Base-by-base conservation (phyloP, 2,113 vertebrate genomes). In the Malurus elegans region DNA sequence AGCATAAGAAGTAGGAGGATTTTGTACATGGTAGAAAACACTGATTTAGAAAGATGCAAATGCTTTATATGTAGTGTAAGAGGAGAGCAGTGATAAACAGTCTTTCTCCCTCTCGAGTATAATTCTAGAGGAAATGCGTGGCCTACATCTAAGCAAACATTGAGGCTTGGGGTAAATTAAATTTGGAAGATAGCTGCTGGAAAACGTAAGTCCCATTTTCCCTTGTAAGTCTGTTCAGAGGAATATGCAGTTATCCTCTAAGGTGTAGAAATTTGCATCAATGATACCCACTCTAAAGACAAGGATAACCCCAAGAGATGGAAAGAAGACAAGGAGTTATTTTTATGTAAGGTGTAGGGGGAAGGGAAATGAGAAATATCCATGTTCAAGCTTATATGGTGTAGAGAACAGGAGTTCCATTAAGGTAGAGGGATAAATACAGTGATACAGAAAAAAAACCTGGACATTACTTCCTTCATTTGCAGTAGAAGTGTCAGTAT, bases 121-220 rank as follows among this genome's bases (percentile, higher is more conserved):
- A 90, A 84, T 88, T 95, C 90, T 83, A 45, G 57, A 94, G 72
- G 75, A 97, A 95, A 90, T 78, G 31, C 56, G 40, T 94, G 93
- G 90, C 93, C 94, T 95, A 94, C 88, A 97, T 96, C 92, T 86
- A 94, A 95, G 94, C 88, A 97, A 95, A 97, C 86, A 92, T 45
- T 91, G 91, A 86, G 91, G 69, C 69, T 91, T 89, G 79, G 79
- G 76, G 79, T 93, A 91, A 92, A 96, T 93, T 90, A 93, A 96
- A 93, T 96, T 93, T 93, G 79, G 82, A 94, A 86, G 75, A 92
- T 90, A 94, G 88, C 92, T 95, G 60, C 90, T 95, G 65, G 75
- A 94, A 94, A 84, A 88, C 11, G 0, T 66, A 74, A 93, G 93
- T 93, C 82, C 79, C 67, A 61, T 86, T 96, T 95, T 90, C 88